These are phyloP conservation scores for Gulo gulo DNA, from an alignment of 2,113 vertebrate genomes.

Conservation along the genomic window DNA sequence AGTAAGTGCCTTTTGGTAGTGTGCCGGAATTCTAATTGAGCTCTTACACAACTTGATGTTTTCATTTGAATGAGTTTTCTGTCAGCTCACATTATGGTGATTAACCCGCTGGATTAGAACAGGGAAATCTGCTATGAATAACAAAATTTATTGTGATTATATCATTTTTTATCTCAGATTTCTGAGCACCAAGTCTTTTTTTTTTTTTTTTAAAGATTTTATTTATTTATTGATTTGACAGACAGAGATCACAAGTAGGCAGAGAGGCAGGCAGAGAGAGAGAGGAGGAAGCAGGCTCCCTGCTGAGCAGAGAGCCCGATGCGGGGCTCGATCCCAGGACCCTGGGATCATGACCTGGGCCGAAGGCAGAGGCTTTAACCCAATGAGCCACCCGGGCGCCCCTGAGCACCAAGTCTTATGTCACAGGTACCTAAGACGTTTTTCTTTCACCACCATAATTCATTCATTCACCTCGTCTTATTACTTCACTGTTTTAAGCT, in stretches of 20 bases:
- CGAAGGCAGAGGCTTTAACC: too few relatives aligned
- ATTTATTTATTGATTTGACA: too few relatives aligned
- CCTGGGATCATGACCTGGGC: too few relatives aligned
- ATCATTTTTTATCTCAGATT: conserved; percentile 1
- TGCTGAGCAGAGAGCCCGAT: too few relatives aligned
- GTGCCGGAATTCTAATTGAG: conserved; percentile 1
- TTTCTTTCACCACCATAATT: neutral
- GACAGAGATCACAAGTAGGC: too few relatives aligned
- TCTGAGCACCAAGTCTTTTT: neutral
- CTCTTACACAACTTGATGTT: neutral
- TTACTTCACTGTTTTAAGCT: neutral
- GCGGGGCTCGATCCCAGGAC: too few relatives aligned
- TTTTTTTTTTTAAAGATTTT: too few relatives aligned
- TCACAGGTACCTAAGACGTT: neutral
- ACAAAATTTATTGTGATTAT: neutral
- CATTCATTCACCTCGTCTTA: neutral
- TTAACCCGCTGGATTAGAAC: conserved; percentile 1
- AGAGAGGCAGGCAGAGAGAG: too few relatives aligned
- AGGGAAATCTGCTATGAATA: neutral
- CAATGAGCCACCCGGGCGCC: too few relatives aligned
- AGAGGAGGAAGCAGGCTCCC: too few relatives aligned
- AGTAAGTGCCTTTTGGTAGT: neutral
- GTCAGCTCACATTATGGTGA: neutral
- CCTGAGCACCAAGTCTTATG: neutral
- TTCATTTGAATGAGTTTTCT: conserved; percentile 10